phyloP scores from a whole-genome alignment of 1,140 invertebrate species.

The Cyclargus thomasi region DNA sequence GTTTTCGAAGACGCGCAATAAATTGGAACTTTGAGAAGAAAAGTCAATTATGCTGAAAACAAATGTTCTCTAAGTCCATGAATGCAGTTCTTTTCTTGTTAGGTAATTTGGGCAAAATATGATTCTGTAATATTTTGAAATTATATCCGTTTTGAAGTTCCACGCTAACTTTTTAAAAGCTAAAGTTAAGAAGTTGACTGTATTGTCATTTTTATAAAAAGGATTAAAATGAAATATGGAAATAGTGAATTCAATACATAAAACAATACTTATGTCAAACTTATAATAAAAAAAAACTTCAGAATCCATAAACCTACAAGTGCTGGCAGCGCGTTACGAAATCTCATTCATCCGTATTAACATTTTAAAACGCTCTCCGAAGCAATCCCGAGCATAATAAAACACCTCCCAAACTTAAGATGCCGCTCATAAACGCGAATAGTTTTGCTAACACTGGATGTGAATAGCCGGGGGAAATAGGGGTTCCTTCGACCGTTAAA shows the following conservation, averaged over 20 bases:
- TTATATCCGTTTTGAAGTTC: too few species aligned
- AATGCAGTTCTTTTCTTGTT: neutral
- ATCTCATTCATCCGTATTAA: neutral
- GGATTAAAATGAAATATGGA: too few species aligned
- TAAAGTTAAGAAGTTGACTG: too few species aligned
- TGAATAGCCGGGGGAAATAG: slow-evolving; percentile 64
- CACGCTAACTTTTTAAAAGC: too few species aligned
- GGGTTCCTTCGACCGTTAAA: slow-evolving; percentile 69
- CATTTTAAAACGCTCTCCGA: neutral
- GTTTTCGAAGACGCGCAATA: neutral
- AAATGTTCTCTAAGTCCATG: neutral
- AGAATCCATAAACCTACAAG: too few species aligned
- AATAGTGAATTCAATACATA: too few species aligned
- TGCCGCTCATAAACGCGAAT: slow-evolving; percentile 54
- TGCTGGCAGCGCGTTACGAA: too few species aligned
- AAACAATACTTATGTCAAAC: too few species aligned
- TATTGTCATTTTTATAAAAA: too few species aligned
- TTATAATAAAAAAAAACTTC: too few species aligned
- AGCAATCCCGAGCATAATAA: neutral
- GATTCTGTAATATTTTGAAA: too few species aligned
- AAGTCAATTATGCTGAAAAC: slow-evolving; percentile 14
- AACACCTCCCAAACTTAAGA: slow-evolving; percentile 38
- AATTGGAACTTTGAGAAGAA: neutral
- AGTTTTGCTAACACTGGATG: slow-evolving; percentile 58
- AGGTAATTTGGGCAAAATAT: too few species aligned